Conservation (phyloP, 2,797 vertebrate genomes). For the Sylvia borin region DNA sequence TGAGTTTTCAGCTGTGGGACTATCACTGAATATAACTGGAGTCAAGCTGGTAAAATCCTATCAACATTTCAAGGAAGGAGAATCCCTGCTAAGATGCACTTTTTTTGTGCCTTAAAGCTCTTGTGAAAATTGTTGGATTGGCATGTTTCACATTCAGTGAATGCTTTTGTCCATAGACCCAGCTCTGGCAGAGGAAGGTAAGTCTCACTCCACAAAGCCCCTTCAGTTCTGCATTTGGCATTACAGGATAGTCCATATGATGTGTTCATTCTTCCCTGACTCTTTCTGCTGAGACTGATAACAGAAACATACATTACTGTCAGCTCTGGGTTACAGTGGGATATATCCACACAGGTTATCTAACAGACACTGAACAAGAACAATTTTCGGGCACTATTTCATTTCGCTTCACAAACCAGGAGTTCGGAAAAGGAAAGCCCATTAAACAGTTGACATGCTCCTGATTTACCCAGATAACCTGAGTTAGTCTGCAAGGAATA, state of each 20-base stretch:
- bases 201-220: not conserved
- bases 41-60: constrained; percentile 19
- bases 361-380: constrained; percentile 21
- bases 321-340: not conserved
- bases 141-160: not conserved
- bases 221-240: constrained; percentile 17
- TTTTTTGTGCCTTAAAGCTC: constrained; percentile 10
- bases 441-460: not conserved
- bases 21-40: constrained; percentile 5
- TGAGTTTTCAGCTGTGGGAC: not conserved
- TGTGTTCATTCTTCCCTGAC: not conserved
- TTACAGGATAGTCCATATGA: not conserved
- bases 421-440: constrained; percentile 2
- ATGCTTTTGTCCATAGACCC: not conserved
- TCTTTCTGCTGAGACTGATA: constrained; percentile 37
- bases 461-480: constrained; percentile 3
- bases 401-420: not conserved
- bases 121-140: constrained; percentile 30
- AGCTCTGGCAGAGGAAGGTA: not conserved
- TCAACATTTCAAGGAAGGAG: not conserved
- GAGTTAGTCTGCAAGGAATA: not conserved
- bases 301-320: constrained; percentile 23
- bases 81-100: not conserved
- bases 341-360: constrained; percentile 13
- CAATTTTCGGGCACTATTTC: not conserved